These are phyloP conservation scores for Archivesica marissinica DNA, from an alignment of 1,140 invertebrate genomes.

Conservation along the genomic window DNA sequence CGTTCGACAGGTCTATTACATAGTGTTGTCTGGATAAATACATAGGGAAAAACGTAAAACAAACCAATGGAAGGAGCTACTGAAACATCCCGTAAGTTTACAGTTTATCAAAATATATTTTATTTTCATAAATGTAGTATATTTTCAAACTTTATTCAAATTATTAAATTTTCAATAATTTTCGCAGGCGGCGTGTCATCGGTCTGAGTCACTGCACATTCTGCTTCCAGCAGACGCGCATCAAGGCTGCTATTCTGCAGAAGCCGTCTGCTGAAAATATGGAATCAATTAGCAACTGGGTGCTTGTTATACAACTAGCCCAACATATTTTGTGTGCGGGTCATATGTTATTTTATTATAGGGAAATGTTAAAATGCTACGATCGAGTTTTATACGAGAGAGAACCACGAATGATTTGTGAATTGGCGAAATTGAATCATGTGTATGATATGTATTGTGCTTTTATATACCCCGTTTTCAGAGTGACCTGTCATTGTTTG, in stretches of 20 bases:
- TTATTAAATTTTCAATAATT: slow-evolving; percentile 9
- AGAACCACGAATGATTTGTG: no score
- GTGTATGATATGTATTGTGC: no score
- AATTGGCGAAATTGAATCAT: no score
- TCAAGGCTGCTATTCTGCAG: slow-evolving; percentile 27
- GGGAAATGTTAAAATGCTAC: no score
- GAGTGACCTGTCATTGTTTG: no score
- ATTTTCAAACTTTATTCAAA: slow-evolving; percentile 12
- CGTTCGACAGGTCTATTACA: not conserved
- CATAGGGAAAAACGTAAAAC: not conserved
- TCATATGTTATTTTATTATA: not conserved
- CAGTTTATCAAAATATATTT: no score
- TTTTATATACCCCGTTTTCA: no score
- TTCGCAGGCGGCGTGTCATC: not conserved
- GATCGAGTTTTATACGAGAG: no score
- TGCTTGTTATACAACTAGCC: not conserved
- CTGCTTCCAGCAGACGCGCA: slow-evolving; percentile 4
- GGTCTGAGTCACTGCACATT: slow-evolving; percentile 21
- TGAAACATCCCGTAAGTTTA: not conserved
- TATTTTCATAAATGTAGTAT: not conserved
- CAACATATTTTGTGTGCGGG: not conserved
- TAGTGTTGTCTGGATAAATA: slow-evolving; percentile 16
- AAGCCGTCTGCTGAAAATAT: slow-evolving; percentile 9
- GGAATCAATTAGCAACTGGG: slow-evolving; percentile 7
- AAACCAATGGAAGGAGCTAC: slow-evolving; percentile 7